Conservation (phyloP, 1,140 invertebrate species). For the Zelostemma sp. region DNA sequence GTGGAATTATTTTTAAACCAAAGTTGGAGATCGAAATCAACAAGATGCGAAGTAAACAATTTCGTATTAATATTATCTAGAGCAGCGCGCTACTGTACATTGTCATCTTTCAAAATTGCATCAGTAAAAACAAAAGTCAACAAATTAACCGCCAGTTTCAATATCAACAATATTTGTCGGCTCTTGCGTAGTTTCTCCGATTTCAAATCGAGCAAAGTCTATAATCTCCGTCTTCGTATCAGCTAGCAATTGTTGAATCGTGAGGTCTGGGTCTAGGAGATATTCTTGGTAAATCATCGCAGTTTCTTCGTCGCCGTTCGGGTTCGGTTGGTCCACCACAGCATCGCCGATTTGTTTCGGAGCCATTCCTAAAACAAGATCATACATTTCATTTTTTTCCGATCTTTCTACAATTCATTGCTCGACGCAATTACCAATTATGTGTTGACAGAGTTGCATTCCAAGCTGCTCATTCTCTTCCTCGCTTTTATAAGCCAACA, state of each 20-base stretch:
- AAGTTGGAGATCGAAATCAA: no score
- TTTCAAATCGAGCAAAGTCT: conserved; percentile 89
- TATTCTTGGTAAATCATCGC: conserved; percentile 89
- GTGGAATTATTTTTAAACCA: no score
- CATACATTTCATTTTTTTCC: no score
- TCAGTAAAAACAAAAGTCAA: conserved; percentile 53
- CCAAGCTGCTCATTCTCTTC: conserved; percentile 72
- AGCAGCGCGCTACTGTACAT: background rate
- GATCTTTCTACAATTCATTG: no score
- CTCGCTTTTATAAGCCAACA: conserved; percentile 77
- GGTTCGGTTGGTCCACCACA: conserved; percentile 73
- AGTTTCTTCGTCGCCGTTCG: conserved; percentile 78
- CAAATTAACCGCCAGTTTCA: conserved; percentile 75
- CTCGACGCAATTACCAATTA: conserved; percentile 79
- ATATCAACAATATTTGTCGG: conserved; percentile 72
- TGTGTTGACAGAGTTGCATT: conserved; percentile 88
- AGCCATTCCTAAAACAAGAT: conserved; percentile 80
- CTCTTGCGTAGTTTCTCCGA: conserved; percentile 75
- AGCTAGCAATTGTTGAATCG: conserved; percentile 80
- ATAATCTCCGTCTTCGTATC: conserved; percentile 78
- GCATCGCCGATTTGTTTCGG: conserved; percentile 82
- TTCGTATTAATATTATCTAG: no score
- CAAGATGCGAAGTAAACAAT: no score
- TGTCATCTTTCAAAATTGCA: background rate
- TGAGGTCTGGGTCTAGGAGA: conserved; percentile 81